phyloP scores from a whole-genome alignment of 1,140 invertebrate genomes.

The Lasaia peninsularis region DNA sequence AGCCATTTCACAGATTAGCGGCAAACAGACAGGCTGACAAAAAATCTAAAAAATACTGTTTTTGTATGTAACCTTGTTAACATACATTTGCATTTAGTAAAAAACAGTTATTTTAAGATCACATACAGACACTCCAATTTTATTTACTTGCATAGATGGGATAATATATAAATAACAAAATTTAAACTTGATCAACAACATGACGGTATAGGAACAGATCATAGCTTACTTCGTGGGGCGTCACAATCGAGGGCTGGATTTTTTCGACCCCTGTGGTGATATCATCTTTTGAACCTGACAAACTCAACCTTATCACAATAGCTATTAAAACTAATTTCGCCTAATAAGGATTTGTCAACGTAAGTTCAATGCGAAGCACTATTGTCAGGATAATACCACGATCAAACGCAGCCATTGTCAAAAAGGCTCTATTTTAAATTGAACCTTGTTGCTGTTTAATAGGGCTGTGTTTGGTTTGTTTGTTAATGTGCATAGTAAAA shows the following conservation, averaged over 20 bases:
- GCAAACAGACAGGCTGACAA: too few relatives aligned
- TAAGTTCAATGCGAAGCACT: conserved; percentile 67
- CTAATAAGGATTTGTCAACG: conserved; percentile 46
- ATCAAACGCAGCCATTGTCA: conserved; percentile 69
- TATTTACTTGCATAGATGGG: not conserved
- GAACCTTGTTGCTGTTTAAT: conserved; percentile 24
- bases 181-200: conserved; percentile 34
- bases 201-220: conserved; percentile 62
- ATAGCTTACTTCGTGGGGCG: conserved; percentile 72
- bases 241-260: conserved; percentile 66
- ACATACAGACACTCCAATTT: too few relatives aligned
- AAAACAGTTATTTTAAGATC: too few relatives aligned
- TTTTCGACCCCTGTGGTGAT: conserved; percentile 67
- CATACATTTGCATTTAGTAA: too few relatives aligned
- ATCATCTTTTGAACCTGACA: conserved; percentile 39
- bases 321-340: conserved; percentile 37
- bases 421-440: conserved; percentile 25
- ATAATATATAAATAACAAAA: conserved; percentile 4
- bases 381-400: conserved; percentile 70
- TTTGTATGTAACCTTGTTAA: too few relatives aligned
- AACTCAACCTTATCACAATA: conserved; percentile 38
- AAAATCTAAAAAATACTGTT: too few relatives aligned
- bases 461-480: conserved; percentile 29
- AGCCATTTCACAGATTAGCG: too few relatives aligned
- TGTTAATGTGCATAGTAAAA: conserved; percentile 37